These are phyloP conservation scores for Volucella inanis DNA, from an alignment of 2,888 invertebrate genomes.

Conservation along the genomic window DNA sequence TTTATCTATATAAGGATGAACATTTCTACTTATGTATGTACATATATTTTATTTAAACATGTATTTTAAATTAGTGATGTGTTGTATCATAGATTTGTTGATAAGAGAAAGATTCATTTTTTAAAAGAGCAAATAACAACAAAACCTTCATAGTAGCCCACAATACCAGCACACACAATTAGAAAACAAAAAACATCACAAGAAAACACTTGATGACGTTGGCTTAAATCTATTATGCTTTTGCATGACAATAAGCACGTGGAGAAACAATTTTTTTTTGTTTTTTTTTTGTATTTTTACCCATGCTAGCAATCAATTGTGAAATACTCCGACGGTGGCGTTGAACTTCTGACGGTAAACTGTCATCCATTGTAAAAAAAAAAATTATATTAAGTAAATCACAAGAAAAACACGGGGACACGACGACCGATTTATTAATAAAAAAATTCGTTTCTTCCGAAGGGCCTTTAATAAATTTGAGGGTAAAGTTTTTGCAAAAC, in stretches of 20 bases:
- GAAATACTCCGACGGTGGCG: slow-evolving; percentile 83
- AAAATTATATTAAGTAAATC: background rate
- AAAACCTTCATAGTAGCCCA: no score
- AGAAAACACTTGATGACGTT: no score
- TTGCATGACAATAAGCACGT: background rate
- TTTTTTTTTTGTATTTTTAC: slow-evolving; percentile 77
- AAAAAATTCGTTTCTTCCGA: slow-evolving; percentile 44
- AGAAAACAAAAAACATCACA: no score
- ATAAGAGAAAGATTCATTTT: no score
- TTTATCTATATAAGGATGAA: no score
- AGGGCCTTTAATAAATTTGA: slow-evolving; percentile 41
- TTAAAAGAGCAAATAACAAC: no score
- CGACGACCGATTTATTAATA: slow-evolving; percentile 43
- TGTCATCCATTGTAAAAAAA: slow-evolving; percentile 69
- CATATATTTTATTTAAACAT: no score
- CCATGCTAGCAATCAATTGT: slow-evolving; percentile 82
- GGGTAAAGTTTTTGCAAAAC: slow-evolving; percentile 42
- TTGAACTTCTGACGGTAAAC: slow-evolving; percentile 76
- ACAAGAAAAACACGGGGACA: slow-evolving; percentile 12
- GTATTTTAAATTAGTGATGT: no score
- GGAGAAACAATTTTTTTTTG: background rate
- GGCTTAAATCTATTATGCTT: no score
- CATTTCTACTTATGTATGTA: no score
- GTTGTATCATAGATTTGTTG: no score
- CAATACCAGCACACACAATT: no score